Percentiles rank a stretch among this genome's conserved stretches.
These are phyloP conservation scores for Manacus vitellinus DNA, from an alignment of 2,113 vertebrate genomes.

Conservation along the genomic window DNA sequence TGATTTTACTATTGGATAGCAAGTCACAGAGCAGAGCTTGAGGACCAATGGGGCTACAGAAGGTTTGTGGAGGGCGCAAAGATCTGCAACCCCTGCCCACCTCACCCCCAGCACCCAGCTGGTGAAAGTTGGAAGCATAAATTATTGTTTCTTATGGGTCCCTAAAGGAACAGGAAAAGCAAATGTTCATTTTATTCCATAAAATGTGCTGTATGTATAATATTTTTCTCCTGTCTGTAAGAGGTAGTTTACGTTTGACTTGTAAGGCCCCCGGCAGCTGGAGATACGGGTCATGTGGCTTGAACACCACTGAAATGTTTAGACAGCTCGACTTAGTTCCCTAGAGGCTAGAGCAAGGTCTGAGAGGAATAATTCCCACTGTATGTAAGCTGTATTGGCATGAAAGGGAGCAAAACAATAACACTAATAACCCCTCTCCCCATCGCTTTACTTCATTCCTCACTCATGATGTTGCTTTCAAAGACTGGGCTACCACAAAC, in stretches of 20 bases:
- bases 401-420: background rate
- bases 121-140: background rate
- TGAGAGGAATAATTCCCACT: background rate
- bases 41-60: constrained; percentile 20
- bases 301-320: background rate
- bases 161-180: background rate
- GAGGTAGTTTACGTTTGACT: background rate
- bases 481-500: background rate
- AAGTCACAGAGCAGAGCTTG: background rate
- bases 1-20: constrained; percentile 37
- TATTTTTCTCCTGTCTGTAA: background rate
- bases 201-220: background rate
- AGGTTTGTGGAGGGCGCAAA: background rate
- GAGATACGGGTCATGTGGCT: background rate
- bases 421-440: background rate
- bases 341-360: background rate
- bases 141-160: background rate
- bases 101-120: rapidly evolving
- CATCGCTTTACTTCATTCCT: background rate
- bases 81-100: background rate
- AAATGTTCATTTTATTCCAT: background rate
- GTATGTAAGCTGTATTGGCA: background rate
- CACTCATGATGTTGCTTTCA: background rate
- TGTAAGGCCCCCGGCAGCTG: background rate
- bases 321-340: background rate